phyloP scores from a whole-genome alignment of 2,113 vertebrate species.

The Perognathus longimembris region DNA sequence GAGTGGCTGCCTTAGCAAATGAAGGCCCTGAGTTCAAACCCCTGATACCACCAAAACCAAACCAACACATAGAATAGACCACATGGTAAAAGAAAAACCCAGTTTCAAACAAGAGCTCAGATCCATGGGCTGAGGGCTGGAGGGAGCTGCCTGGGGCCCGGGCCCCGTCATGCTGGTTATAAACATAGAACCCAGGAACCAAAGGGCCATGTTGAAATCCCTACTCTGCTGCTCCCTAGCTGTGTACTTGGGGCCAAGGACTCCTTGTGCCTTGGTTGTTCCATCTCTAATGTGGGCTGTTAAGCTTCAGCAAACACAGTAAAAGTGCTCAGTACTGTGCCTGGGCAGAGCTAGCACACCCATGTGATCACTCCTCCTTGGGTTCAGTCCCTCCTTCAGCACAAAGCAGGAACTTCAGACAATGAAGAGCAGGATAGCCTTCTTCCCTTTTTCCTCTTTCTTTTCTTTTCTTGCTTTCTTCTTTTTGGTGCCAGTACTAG shows the following conservation, averaged over 20 bases:
- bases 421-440: neutral
- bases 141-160: too few relatives aligned
- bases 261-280: neutral
- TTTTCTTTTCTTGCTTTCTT: too few relatives aligned
- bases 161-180: rapidly evolving
- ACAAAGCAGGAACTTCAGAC: neutral
- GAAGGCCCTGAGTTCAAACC: too few relatives aligned
- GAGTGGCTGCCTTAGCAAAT: too few relatives aligned
- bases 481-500: too few relatives aligned
- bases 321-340: neutral
- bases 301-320: neutral
- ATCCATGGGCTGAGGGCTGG: neutral
- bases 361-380: neutral
- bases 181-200: neutral
- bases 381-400: neutral
- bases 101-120: neutral
- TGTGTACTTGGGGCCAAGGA: rapidly evolving
- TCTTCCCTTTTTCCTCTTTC: too few relatives aligned
- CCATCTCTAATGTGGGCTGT: neutral
- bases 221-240: neutral
- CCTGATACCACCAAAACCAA: too few relatives aligned
- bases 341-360: neutral
- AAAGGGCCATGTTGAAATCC: neutral
- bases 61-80: neutral
- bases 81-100: neutral